phyloP scores from a whole-genome alignment of 2,888 invertebrate genomes.

The Ectemnius lituratus region DNA sequence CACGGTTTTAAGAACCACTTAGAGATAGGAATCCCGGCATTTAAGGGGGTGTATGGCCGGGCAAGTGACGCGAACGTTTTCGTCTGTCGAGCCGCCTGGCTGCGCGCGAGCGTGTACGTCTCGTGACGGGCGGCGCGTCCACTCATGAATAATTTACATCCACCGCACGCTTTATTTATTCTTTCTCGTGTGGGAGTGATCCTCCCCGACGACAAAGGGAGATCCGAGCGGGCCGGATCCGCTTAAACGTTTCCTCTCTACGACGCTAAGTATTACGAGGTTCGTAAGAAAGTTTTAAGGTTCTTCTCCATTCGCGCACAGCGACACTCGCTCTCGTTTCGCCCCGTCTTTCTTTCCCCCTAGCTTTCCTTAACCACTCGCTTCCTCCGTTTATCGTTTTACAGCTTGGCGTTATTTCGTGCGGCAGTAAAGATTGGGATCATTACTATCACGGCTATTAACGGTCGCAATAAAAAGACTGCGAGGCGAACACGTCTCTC shows the following conservation, averaged over 20 bases:
- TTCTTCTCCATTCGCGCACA: constrained; percentile 49
- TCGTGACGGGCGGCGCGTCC: constrained; percentile 23
- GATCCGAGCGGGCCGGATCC: constrained; percentile 12
- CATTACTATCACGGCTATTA: constrained; percentile 57
- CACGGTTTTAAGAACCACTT: constrained; percentile 35
- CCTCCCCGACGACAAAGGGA: constrained; percentile 9
- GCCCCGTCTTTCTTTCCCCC: constrained; percentile 15
- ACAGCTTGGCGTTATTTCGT: constrained; percentile 50
- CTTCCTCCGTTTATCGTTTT: constrained; percentile 54
- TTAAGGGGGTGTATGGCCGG: constrained; percentile 27
- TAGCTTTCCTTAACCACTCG: background rate
- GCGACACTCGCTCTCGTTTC: constrained; percentile 41
- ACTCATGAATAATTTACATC: constrained; percentile 58
- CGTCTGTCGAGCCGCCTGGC: constrained; percentile 23
- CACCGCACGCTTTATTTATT: constrained; percentile 55
- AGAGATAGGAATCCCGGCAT: constrained; percentile 27
- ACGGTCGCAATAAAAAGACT: constrained; percentile 41
- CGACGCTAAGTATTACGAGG: constrained; percentile 59
- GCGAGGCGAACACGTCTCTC: constrained; percentile 27
- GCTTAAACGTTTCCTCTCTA: constrained; percentile 52
- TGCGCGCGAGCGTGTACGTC: constrained; percentile 20
- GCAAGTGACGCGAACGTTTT: constrained; percentile 47
- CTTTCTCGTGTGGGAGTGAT: constrained; percentile 21
- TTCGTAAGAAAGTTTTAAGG: constrained; percentile 56
- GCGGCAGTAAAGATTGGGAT: constrained; percentile 56